phyloP scores from a whole-genome alignment of 2,797 vertebrate genomes.

The Todus mexicanus region DNA sequence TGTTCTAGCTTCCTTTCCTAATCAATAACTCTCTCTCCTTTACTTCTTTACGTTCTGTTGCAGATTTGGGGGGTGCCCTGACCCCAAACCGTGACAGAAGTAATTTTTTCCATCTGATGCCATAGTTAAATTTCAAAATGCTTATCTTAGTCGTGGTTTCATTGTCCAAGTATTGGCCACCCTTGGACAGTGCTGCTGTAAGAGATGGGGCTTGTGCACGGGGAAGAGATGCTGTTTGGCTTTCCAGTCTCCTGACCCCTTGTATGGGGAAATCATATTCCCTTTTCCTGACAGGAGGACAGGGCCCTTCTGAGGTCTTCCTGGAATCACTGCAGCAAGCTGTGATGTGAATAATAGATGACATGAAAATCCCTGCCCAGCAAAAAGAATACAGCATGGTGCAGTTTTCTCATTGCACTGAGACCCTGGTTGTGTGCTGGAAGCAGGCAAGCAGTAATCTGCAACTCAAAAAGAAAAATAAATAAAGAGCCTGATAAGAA shows the following conservation, averaged over 20 bases:
- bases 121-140: not conserved
- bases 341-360: conserved; percentile 43
- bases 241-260: not conserved
- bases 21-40: too few relatives aligned
- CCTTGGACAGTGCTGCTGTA: not conserved
- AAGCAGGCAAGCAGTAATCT: not conserved
- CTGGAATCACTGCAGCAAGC: conserved; percentile 4
- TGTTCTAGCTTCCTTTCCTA: too few relatives aligned
- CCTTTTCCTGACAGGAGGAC: not conserved
- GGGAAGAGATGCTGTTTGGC: not conserved
- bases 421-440: not conserved
- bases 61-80: too few relatives aligned
- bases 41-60: too few relatives aligned
- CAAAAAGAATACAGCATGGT: not conserved
- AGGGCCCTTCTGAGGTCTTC: not conserved
- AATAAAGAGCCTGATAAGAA: not conserved
- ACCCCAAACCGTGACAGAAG: too few relatives aligned
- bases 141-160: not conserved
- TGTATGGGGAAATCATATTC: not conserved
- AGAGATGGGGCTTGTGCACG: not conserved
- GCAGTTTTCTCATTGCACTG: not conserved
- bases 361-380: not conserved
- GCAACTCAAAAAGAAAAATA: not conserved
- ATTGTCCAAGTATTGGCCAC: not conserved
- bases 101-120: not conserved